phyloP scores from a whole-genome alignment of 2,888 invertebrate genomes.

The Mythimna lalbum region DNA sequence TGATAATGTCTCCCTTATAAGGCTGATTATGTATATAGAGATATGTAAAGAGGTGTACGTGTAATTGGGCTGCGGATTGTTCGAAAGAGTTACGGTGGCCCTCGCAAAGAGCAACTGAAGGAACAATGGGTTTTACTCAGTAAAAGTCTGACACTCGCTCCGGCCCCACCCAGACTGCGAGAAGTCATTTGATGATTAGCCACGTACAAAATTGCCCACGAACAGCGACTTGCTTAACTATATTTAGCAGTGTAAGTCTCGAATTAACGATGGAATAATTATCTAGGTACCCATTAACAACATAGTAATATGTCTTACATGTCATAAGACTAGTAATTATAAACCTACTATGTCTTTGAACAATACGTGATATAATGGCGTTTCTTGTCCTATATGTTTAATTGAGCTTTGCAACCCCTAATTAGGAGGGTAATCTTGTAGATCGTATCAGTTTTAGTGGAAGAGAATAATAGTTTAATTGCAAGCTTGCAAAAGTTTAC shows the following conservation, averaged over 20 bases:
- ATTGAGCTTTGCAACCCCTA: conserved; percentile 59
- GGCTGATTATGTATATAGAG: too few relatives aligned
- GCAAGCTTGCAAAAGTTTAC: conserved; percentile 6
- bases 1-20: too few relatives aligned
- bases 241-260: background rate
- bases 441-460: conserved; percentile 48
- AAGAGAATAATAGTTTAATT: conserved; percentile 30
- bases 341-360: conserved; percentile 22
- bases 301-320: conserved; percentile 1
- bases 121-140: too few relatives aligned
- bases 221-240: background rate
- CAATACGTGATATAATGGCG: conserved; percentile 39
- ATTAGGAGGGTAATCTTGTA: conserved; percentile 48
- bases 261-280: background rate
- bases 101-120: too few relatives aligned
- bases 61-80: too few relatives aligned
- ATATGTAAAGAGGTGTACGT: too few relatives aligned
- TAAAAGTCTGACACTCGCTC: too few relatives aligned
- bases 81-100: too few relatives aligned
- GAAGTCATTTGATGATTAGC: too few relatives aligned
- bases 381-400: conserved; percentile 55
- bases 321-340: conserved; percentile 34
- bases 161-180: too few relatives aligned
- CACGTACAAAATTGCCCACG: background rate
- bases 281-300: conserved; percentile 2